These are phyloP conservation scores for Corydoras sp. DNA, from an alignment of 2,113 vertebrate species.

Conservation along the genomic window DNA sequence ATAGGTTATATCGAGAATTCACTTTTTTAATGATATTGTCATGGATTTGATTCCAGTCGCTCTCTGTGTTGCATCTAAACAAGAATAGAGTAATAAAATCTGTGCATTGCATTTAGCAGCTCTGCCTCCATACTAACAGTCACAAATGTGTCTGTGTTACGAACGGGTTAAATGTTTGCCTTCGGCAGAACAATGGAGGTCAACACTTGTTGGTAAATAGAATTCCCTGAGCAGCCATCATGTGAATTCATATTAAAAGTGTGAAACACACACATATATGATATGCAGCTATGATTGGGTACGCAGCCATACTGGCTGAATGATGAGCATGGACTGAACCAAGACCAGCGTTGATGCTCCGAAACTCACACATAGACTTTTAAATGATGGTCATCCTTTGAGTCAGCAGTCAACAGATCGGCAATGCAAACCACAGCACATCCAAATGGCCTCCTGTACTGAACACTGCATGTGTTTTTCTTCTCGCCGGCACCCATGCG, in stretches of 20 bases:
- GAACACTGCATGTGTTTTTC: conserved; percentile 84
- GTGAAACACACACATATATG: background rate
- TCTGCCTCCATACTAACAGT: background rate
- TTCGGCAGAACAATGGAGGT: conserved; percentile 47
- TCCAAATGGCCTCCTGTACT: conserved; percentile 90
- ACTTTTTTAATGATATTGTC: conserved; percentile 97
- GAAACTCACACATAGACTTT: conserved; percentile 94
- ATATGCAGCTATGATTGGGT: too few species aligned
- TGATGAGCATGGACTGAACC: too few species aligned
- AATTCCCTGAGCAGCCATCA: conserved; percentile 8
- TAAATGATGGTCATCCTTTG: conserved; percentile 91
- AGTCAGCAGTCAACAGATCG: conserved; percentile 87
- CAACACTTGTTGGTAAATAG: conserved; percentile 40
- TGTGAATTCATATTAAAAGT: background rate
- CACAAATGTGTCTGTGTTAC: background rate
- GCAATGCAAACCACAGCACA: conserved; percentile 95
- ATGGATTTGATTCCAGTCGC: conserved; percentile 94
- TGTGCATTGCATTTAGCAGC: background rate
- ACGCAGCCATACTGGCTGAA: too few species aligned
- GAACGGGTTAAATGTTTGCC: conserved; percentile 23
- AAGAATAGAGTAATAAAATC: background rate
- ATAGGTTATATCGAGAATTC: conserved; percentile 91
- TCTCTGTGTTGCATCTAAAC: conserved; percentile 92
- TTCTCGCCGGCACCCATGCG: conserved; percentile 96
- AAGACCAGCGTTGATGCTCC: too few species aligned